Percentiles rank a stretch among this genome's conserved stretches.
phyloP scores from a whole-genome alignment of 2,888 invertebrate species.

The Neria commutata region DNA sequence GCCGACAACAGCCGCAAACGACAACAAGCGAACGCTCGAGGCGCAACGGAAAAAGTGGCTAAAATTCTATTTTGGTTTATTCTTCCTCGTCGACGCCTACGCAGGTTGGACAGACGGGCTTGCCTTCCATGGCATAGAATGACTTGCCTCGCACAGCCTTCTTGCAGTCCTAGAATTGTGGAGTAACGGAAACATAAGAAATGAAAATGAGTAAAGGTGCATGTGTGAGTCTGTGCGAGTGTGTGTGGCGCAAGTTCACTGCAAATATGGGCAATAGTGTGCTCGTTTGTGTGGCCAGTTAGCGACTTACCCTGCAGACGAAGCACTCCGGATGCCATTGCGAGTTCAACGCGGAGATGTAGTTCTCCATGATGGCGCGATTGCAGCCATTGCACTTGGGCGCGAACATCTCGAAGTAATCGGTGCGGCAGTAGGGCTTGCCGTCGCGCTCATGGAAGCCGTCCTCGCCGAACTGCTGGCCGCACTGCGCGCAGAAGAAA shows the following conservation, averaged over 20 bases:
- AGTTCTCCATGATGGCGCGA: slow-evolving; percentile 96
- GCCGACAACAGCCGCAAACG: no score
- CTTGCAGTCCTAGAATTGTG: slow-evolving; percentile 84
- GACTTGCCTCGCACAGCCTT: slow-evolving; percentile 91
- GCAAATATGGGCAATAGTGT: not conserved
- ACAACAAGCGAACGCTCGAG: slow-evolving; percentile 20
- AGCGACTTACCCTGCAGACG: slow-evolving; percentile 90
- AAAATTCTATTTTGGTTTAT: slow-evolving; percentile 46
- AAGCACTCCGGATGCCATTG: slow-evolving; percentile 99
- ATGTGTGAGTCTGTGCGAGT: not conserved
- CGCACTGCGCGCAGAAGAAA: slow-evolving; percentile 98
- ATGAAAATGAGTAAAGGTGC: no score
- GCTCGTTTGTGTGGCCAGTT: slow-evolving; percentile 2
- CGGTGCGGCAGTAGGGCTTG: slow-evolving; percentile 93
- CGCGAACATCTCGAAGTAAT: slow-evolving; percentile 97
- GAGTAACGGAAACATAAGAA: not conserved
- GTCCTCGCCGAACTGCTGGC: slow-evolving; percentile 95
- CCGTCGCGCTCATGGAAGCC: slow-evolving; percentile 97
- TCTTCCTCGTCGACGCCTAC: slow-evolving; percentile 90
- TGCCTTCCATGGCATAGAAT: slow-evolving; percentile 96
- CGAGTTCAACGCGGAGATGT: slow-evolving; percentile 94
- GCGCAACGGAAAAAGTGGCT: slow-evolving; percentile 13
- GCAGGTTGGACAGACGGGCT: slow-evolving; percentile 93
- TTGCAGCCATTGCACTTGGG: slow-evolving; percentile 97
- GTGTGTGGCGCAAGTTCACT: not conserved